phyloP scores from a whole-genome alignment of 2,797 vertebrate species.

The Hybognathus amarus region DNA sequence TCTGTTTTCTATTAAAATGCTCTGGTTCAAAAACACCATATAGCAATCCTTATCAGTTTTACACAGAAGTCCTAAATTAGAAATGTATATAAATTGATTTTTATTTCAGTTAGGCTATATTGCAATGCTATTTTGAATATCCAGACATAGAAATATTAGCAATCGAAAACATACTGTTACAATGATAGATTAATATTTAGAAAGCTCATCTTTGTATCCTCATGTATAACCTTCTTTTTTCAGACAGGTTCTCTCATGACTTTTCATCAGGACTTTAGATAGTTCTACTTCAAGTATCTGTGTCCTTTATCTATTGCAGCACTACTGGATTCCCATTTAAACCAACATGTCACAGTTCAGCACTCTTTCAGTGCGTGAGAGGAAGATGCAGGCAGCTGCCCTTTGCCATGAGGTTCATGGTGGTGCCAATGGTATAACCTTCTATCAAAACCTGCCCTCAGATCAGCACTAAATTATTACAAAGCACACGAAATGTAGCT shows the following conservation, averaged over 20 bases:
- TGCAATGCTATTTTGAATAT: background rate
- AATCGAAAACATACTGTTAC: background rate
- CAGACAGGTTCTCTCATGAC: background rate
- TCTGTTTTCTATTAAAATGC: background rate
- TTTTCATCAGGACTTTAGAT: conserved; percentile 2
- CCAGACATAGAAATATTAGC: background rate
- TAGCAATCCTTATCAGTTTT: background rate
- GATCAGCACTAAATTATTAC: conserved; percentile 21
- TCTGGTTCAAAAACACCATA: background rate
- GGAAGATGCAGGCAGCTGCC: conserved; percentile 87
- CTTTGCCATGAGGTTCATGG: conserved; percentile 91
- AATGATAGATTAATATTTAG: background rate
- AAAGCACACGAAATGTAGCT: conserved; percentile 10
- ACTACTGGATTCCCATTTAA: conserved; percentile 59
- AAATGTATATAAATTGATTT: background rate
- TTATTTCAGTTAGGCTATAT: background rate
- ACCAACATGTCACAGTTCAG: conserved; percentile 86
- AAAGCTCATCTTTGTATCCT: background rate
- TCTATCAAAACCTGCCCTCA: conserved; percentile 6
- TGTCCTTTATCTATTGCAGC: conserved; percentile 74
- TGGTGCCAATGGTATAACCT: conserved; percentile 81
- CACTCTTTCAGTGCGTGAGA: conserved; percentile 85
- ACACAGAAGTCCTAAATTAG: background rate
- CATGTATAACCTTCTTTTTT: background rate
- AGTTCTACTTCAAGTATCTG: conserved; percentile 53